Percentiles rank a stretch among this genome's conserved stretches.
These are phyloP conservation scores for Hydraecia micacea DNA, from an alignment of 2,888 invertebrate genomes.

Conservation along the genomic window DNA sequence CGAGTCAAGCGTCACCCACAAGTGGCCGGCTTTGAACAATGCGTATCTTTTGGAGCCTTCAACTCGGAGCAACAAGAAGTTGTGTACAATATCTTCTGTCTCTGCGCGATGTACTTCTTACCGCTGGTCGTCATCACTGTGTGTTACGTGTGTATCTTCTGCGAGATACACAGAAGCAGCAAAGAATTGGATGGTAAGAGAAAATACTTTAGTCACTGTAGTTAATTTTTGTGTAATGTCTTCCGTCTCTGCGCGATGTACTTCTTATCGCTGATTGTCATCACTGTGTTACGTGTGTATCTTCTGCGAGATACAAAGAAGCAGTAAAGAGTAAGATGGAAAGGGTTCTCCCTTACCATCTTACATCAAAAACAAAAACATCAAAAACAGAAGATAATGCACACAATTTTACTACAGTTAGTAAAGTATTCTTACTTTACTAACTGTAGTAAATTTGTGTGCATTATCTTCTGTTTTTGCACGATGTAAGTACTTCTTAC, in stretches of 20 bases:
- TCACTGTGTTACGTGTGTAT: slow-evolving; percentile 94
- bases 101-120: slow-evolving; percentile 94
- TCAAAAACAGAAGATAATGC: no score
- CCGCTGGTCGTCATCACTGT: slow-evolving; percentile 93
- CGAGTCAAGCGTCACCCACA: slow-evolving; percentile 92
- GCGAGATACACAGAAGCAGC: slow-evolving; percentile 92
- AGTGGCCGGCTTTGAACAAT: slow-evolving; percentile 92
- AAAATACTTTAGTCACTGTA: not conserved
- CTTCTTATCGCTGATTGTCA: slow-evolving; percentile 93
- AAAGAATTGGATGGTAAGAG: slow-evolving; percentile 90
- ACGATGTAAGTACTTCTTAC: slow-evolving; percentile 90
- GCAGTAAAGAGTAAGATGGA: slow-evolving; percentile 91
- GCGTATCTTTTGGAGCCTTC: slow-evolving; percentile 94
- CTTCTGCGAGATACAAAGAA: slow-evolving; percentile 93
- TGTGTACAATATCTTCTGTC: slow-evolving; percentile 93
- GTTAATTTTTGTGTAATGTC: slow-evolving; percentile 69
- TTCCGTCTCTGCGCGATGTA: slow-evolving; percentile 94
- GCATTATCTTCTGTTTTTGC: slow-evolving; percentile 92
- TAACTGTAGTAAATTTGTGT: not conserved
- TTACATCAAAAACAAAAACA: no score
- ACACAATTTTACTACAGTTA: no score
- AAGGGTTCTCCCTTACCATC: no score
- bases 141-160: slow-evolving; percentile 93
- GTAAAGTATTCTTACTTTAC: no score
- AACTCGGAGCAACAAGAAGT: slow-evolving; percentile 91